These are phyloP conservation scores for Agonum fuliginosum DNA, from an alignment of 2,888 invertebrate species.

Conservation along the genomic window DNA sequence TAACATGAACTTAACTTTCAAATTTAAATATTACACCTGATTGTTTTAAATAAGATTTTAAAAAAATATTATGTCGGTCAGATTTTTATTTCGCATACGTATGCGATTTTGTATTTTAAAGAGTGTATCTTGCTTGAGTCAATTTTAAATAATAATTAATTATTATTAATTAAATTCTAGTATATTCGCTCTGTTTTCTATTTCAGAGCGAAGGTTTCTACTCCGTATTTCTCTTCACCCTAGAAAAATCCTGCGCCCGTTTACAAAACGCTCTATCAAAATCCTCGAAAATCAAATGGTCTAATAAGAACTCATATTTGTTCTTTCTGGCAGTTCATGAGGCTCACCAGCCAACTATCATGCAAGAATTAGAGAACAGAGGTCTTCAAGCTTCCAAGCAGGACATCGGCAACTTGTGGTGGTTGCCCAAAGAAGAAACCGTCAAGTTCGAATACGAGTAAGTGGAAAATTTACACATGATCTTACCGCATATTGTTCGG, in stretches of 20 bases:
- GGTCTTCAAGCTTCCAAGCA: constrained; percentile 55
- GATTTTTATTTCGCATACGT: no score
- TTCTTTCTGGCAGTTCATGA: constrained; percentile 65
- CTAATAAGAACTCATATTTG: constrained; percentile 62
- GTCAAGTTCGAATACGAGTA: constrained; percentile 61
- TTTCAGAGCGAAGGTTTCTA: background rate
- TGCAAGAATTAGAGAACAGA: constrained; percentile 63
- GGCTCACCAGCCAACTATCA: constrained; percentile 62
- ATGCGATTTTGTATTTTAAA: no score
- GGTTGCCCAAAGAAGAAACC: constrained; percentile 63
- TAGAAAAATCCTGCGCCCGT: constrained; percentile 64
- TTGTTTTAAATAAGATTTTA: no score
- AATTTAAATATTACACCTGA: no score
- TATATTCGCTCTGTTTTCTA: no score
- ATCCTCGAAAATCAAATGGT: constrained; percentile 67
- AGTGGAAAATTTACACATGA: no score
- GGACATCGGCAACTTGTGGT: constrained; percentile 60
- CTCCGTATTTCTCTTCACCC: constrained; percentile 65
- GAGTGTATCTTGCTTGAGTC: no score
- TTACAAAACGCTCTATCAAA: constrained; percentile 65
- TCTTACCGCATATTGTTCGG: no score
- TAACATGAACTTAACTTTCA: no score
- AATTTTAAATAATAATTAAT: no score
- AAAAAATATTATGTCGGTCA: no score
- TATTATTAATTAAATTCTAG: no score